These are phyloP conservation scores for Luperina testacea DNA, from an alignment of 2,888 invertebrate species.

Conservation along the genomic window DNA sequence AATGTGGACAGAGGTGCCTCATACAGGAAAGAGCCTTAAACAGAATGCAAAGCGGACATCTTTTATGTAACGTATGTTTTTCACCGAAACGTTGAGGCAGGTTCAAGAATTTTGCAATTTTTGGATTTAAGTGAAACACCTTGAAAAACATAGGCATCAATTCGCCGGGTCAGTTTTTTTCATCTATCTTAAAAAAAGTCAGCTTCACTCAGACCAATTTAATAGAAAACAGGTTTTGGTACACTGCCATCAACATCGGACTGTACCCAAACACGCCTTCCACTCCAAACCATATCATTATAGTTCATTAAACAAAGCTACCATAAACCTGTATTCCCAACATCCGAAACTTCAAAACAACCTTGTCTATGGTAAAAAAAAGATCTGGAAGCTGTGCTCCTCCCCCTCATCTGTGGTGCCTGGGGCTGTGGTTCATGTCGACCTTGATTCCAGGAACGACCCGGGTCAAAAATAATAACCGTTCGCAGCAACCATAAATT, in stretches of 20 bases:
- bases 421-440: conserved; percentile 73
- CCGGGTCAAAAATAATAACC: conserved; percentile 81
- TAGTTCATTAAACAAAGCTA: conserved; percentile 69
- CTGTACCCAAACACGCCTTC: conserved; percentile 61
- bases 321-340: conserved; percentile 62
- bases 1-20: conserved; percentile 59
- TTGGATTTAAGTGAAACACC: background rate
- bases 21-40: conserved; percentile 60
- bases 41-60: conserved; percentile 34
- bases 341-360: conserved; percentile 69
- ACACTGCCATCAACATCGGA: conserved; percentile 48
- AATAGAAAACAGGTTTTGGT: conserved; percentile 58
- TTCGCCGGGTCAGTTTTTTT: background rate
- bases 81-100: conserved; percentile 38
- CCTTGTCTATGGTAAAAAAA: conserved; percentile 73
- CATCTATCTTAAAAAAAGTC: conserved; percentile 4
- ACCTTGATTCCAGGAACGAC: conserved; percentile 81
- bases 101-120: conserved; percentile 6
- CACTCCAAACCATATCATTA: conserved; percentile 64
- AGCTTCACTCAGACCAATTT: conserved; percentile 38
- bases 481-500: conserved; percentile 80
- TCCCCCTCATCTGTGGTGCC: conserved; percentile 80
- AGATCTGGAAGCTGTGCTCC: conserved; percentile 77
- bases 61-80: conserved; percentile 42
- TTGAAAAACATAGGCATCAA: background rate